These are phyloP conservation scores for Rutilus rutilus DNA, from an alignment of 2,113 vertebrate genomes.

Conservation along the genomic window DNA sequence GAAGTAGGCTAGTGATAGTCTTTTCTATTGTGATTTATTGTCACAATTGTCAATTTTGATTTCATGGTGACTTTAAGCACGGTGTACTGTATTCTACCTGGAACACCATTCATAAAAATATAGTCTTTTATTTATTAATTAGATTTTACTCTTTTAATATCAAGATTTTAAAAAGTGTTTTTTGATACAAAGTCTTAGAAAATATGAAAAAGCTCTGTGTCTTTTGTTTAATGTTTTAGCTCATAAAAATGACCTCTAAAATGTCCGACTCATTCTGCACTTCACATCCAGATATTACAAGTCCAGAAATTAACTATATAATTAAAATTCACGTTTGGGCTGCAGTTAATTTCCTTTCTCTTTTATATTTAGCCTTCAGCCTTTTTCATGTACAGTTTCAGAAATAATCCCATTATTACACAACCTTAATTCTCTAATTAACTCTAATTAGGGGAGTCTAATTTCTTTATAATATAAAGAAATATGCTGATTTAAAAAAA, in stretches of 20 bases:
- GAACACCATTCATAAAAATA: no score
- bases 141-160: not conserved
- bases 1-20: not conserved
- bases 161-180: not conserved
- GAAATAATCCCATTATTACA: slow-evolving; percentile 40
- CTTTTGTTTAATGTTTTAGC: not conserved
- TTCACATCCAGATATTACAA: not conserved
- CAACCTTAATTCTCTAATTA: slow-evolving; percentile 60
- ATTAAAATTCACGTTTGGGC: slow-evolving; percentile 43
- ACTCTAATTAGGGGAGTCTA: slow-evolving; percentile 70
- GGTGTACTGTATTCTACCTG: not conserved
- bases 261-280: not conserved
- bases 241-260: not conserved
- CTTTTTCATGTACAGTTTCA: slow-evolving; percentile 65
- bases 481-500: not conserved
- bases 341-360: slow-evolving; percentile 32
- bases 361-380: slow-evolving; percentile 58
- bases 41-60: no score
- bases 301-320: not conserved
- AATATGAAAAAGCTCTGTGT: not conserved
- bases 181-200: not conserved
- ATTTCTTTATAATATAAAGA: not conserved
- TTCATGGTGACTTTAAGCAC: not conserved
- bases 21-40: no score
- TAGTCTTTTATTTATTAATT: not conserved